Conservation (phyloP, 2,888 invertebrate genomes). For the Drosophila fungiperda region DNA sequence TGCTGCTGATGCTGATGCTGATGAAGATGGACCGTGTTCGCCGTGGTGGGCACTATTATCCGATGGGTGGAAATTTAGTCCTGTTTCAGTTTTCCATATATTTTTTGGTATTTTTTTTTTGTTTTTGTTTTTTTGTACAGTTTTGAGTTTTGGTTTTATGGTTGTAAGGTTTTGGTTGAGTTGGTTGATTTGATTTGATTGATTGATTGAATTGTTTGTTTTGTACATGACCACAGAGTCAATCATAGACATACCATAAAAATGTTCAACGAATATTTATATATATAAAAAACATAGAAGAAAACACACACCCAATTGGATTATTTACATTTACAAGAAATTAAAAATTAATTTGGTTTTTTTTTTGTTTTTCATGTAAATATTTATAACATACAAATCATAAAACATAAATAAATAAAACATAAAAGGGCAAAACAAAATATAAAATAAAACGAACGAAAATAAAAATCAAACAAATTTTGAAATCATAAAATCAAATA, state of each 20-base stretch:
- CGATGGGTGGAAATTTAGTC: conserved; percentile 85
- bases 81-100: conserved; percentile 83
- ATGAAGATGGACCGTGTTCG: conserved; percentile 69
- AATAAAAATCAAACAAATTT: conserved; percentile 36
- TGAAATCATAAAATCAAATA: conserved; percentile 17
- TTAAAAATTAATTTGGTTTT: conserved; percentile 76
- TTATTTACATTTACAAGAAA: conserved; percentile 85
- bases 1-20: conserved; percentile 74
- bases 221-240: conserved; percentile 85
- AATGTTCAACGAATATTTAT: conserved; percentile 85
- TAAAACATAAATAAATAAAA: conserved; percentile 52
- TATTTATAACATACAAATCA: conserved; percentile 74
- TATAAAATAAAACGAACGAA: conserved; percentile 21
- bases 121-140: conserved; percentile 73
- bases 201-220: conserved; percentile 67
- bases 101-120: conserved; percentile 64
- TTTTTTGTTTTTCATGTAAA: conserved; percentile 64
- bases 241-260: conserved; percentile 85
- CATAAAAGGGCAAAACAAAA: conserved; percentile 52
- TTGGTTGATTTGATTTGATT: conserved; percentile 71
- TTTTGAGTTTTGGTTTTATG: conserved; percentile 80
- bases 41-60: conserved; percentile 84
- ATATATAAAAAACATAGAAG: conserved; percentile 85
- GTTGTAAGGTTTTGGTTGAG: conserved; percentile 77
- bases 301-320: conserved; percentile 86